Percentiles rank a stretch among this genome's conserved stretches.
Evolutionary conservation across 2,797 vertebrate genomes (phyloP).

Genomic region (Dendrocincla tyrannina): DNA sequence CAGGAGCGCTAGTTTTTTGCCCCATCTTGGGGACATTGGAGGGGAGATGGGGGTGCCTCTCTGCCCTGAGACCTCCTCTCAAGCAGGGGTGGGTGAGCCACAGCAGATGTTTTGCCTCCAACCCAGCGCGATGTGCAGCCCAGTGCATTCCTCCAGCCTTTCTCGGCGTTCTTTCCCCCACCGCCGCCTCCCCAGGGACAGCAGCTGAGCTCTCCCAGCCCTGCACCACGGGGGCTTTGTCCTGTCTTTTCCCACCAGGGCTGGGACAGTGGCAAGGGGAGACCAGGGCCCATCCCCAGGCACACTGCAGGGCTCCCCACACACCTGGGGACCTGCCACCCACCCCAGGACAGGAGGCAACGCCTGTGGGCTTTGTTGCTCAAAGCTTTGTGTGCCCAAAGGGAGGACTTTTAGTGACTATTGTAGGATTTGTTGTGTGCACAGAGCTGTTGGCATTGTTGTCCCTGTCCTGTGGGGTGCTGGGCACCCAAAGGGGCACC

Average conservation of each 20-base stretch:
- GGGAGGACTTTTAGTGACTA: neutral
- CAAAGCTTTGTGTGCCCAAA: too few relatives aligned
- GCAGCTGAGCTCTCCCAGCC: conserved; percentile 4
- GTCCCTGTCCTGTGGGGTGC: neutral
- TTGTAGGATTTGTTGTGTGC: neutral
- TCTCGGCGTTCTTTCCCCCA: neutral
- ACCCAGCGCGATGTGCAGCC: neutral
- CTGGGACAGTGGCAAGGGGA: neutral
- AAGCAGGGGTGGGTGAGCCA: neutral
- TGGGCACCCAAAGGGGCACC: neutral
- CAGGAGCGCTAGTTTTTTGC: accelerated
- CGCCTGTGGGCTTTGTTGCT: accelerated
- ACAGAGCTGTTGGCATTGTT: neutral
- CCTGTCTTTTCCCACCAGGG: neutral
- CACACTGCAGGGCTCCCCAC: accelerated
- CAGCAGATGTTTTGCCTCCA: neutral
- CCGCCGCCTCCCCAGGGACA: neutral
- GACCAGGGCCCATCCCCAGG: neutral
- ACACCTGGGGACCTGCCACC: neutral
- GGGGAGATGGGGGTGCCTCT: neutral
- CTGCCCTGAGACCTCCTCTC: neutral
- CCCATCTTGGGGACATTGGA: neutral
- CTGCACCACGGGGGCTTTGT: neutral
- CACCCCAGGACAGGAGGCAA: neutral
- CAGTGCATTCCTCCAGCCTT: neutral